Conservation (phyloP, 2,888 invertebrate genomes). For the Phyto melanocephala region DNA sequence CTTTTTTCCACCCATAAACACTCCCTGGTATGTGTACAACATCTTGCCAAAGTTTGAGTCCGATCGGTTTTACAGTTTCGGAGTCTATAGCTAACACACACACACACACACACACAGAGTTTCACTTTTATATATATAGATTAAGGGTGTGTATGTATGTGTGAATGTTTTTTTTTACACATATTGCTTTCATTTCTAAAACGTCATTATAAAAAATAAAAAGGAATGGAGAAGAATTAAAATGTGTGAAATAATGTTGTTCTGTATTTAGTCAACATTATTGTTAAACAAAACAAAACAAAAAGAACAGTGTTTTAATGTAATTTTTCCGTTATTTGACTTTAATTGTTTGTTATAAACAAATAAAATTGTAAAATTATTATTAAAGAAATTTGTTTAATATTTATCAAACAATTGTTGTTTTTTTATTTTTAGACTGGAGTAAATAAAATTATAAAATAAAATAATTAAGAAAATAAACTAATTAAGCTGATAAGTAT, state of each 20-base stretch:
- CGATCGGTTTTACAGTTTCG: no score
- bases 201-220: not conserved
- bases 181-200: not conserved
- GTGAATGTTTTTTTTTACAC: no score
- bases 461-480: conserved; percentile 4
- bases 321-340: conserved; percentile 42
- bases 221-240: not conserved
- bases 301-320: not conserved
- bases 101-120: no score
- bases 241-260: not conserved
- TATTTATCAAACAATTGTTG: conserved; percentile 3
- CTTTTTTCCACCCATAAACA: no score
- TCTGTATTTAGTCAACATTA: not conserved
- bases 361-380: conserved; percentile 14
- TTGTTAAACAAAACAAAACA: conserved; percentile 11
- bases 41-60: no score
- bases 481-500: conserved; percentile 11
- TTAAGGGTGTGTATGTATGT: no score
- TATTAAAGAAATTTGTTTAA: conserved; percentile 3
- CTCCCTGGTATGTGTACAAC: no score
- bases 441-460: conserved; percentile 23
- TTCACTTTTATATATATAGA: no score
- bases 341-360: conserved; percentile 32
- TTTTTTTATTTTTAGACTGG: not conserved
- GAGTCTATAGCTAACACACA: no score